Base-by-base conservation (phyloP, 2,797 vertebrate genomes). In the Danio jaintianensis region DNA sequence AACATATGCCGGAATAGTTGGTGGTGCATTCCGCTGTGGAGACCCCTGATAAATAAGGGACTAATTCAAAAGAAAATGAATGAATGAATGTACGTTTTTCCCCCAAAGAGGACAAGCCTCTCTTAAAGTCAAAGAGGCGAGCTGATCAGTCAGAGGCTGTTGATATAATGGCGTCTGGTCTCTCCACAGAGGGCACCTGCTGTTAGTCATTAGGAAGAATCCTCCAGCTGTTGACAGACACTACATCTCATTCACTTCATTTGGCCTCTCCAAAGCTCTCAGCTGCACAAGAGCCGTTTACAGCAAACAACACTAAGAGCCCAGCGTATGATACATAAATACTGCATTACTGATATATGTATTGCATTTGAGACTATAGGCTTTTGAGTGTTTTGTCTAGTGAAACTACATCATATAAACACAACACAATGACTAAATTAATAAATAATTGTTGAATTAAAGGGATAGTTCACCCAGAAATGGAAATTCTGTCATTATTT, bases 171-270 rank as follows among this genome's bases (percentile, higher is more conserved):
- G 22, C 56, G 42, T 40, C 63, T 18, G 61, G 13, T 76, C 18
- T 66, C 74, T 76, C 15, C 61, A 22, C 18, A 42, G 42, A 68
- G 75, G 64, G 53, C 64, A 69, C 75, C 53, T 69, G 64, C 75
- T 69, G 64, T 69, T 68, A 56, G 42, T 68, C 52, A 67, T 78
- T 69, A 69, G 53, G 45, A 55, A 77, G 52, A 67, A 20, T 68
- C 75, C 68, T 78, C 64, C 75, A 78, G 64, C 75, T 78, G 75
- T 78, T 69, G 63, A 76, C 61, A 64, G 12, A 12, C 73, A 40
- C 36, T 56, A 52, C 9, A 61, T 75, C 36, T 52, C 15, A 50
- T 75, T 63, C 62, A 75, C 29, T 52, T 75, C 59, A 63, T 47
- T 45, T 40, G 64, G 43, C 53, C 75, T 69, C 53, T 78, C 22